phyloP scores from a whole-genome alignment of 2,888 invertebrate species.

The Pheosia gnoma region DNA sequence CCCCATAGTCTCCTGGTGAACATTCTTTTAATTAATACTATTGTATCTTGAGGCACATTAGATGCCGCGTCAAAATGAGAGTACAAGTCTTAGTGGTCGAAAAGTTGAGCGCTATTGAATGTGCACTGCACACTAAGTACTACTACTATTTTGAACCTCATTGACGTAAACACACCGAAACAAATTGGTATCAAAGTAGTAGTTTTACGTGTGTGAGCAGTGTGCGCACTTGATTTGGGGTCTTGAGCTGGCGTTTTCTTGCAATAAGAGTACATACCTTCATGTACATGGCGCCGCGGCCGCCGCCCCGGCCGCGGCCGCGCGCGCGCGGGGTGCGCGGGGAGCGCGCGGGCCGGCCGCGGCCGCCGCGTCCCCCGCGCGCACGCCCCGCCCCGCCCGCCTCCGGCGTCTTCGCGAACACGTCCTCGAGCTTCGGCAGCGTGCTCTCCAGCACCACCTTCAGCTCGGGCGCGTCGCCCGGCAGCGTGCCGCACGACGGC shows the following conservation, averaged over 20 bases:
- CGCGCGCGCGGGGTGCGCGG: conserved; percentile 55
- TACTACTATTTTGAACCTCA: too few relatives aligned
- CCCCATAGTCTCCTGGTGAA: conserved; percentile 75
- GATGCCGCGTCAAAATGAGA: too few relatives aligned
- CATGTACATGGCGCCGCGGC: conserved; percentile 65
- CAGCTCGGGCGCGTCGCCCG: conserved; percentile 49
- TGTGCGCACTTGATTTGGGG: too few relatives aligned
- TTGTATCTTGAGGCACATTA: too few relatives aligned
- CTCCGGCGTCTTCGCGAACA: conserved; percentile 58
- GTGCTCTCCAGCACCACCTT: conserved; percentile 45
- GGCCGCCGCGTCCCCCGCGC: conserved; percentile 41
- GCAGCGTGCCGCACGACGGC: conserved; percentile 51
- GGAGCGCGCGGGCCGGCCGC: conserved; percentile 49
- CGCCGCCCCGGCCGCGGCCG: conserved; percentile 72
- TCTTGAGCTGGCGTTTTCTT: too few relatives aligned
- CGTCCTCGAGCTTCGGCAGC: conserved; percentile 50
- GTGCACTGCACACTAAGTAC: too few relatives aligned
- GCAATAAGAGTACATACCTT: conserved; percentile 42
- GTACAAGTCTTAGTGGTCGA: too few relatives aligned
- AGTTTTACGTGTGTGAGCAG: too few relatives aligned
- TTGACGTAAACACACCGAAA: too few relatives aligned
- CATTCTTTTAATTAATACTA: neutral
- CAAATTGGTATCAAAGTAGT: too few relatives aligned
- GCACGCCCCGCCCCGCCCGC: conserved; percentile 18
- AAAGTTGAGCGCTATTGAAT: too few relatives aligned